phyloP scores from a whole-genome alignment of 2,888 invertebrate species.

The Lithophane leautieri region DNA sequence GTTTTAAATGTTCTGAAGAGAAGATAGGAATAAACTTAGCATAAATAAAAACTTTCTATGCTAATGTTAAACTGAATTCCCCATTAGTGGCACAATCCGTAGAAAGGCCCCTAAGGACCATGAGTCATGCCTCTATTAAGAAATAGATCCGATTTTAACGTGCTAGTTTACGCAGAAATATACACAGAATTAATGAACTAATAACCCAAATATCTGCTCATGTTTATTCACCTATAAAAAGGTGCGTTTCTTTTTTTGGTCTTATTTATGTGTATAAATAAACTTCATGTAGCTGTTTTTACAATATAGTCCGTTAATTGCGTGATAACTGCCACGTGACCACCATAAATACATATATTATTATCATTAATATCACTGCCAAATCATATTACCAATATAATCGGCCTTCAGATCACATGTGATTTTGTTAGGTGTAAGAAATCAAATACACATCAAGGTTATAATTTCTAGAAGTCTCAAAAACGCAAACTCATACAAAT shows the following conservation, averaged over 20 bases:
- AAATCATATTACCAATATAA: conserved; percentile 48
- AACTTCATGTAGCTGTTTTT: conserved; percentile 1
- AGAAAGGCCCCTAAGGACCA: conserved; percentile 22
- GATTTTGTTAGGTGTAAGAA: conserved; percentile 1
- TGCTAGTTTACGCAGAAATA: conserved; percentile 23
- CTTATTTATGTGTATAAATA: background rate
- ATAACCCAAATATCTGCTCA: conserved; percentile 15
- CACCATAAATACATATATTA: conserved; percentile 41
- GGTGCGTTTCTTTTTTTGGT: background rate
- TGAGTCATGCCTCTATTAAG: conserved; percentile 43
- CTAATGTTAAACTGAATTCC: conserved; percentile 36
- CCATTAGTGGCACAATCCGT: conserved; percentile 37
- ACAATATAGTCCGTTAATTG: conserved; percentile 7
- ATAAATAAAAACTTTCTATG: conserved; percentile 56
- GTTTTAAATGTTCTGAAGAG: conserved; percentile 32
- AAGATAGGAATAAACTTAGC: conserved; percentile 43
- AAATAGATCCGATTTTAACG: conserved; percentile 42
- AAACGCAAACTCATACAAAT: background rate
- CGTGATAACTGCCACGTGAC: conserved; percentile 19
- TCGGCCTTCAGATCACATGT: conserved; percentile 36
- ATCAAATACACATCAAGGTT: background rate
- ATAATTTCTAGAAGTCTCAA: background rate
- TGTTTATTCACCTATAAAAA: conserved; percentile 4
- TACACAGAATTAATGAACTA: conserved; percentile 8
- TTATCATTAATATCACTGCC: conserved; percentile 44